Evolutionary conservation across 2,113 vertebrate species (phyloP).

Genomic region (Varanus salvator): DNA sequence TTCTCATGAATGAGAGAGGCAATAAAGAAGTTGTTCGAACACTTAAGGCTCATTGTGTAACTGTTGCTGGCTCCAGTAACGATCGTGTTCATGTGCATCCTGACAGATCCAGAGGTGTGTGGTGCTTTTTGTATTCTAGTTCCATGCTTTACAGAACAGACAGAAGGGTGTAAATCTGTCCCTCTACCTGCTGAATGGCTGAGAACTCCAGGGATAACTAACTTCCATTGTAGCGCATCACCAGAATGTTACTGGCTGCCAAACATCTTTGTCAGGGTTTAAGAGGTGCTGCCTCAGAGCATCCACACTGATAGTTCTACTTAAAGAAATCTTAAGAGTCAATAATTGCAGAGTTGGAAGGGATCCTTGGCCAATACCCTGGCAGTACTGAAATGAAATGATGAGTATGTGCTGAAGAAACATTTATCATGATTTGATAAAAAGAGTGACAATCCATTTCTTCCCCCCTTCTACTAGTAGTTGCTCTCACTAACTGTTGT

Average conservation of each 20-base stretch:
- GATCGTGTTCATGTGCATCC: neutral
- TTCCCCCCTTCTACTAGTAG: neutral
- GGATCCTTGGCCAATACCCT: neutral
- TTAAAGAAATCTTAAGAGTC: neutral
- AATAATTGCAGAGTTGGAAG: neutral
- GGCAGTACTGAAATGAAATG: neutral
- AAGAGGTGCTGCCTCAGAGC: no score
- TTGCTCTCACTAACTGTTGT: constrained; percentile 4
- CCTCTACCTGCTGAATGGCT: neutral
- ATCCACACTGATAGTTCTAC: neutral
- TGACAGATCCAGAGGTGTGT: neutral
- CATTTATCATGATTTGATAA: neutral
- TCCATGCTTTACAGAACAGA: neutral
- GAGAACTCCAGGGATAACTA: neutral
- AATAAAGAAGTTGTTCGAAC: neutral
- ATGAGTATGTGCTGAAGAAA: neutral
- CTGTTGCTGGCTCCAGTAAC: neutral
- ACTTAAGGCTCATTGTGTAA: neutral
- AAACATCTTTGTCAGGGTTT: no score
- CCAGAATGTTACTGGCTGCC: neutral
- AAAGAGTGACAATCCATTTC: neutral
- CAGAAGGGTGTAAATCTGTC: no score
- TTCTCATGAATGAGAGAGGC: neutral
- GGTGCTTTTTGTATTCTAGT: neutral
- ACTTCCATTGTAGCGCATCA: neutral